Evolutionary conservation across 64 coral and sea anemone species (phyloP), one percentile per base, ranked within the genome.

Genomic region (Acropora tenuis): DNA sequence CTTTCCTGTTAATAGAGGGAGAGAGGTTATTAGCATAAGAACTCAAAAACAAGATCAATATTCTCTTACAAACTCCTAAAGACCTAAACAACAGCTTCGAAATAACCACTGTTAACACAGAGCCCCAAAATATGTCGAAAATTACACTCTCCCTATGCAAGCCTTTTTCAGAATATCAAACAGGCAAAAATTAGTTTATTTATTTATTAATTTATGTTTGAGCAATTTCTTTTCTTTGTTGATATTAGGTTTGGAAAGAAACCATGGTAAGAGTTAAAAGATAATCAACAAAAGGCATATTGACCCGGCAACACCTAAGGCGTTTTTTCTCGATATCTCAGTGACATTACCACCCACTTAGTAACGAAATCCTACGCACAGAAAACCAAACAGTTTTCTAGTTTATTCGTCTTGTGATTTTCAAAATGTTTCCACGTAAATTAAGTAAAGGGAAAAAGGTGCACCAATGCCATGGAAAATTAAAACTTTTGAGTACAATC

Each of bases 1-100:
- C 58, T 93, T 96, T 15, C 95, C 95, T 96, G 69, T 9, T 83
- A 93, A 90, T 18, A 77, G 78, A 96, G 48, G 77, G 68, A 77
- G 75, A 43, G 73, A 55, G 42, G n/a, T 78, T 82, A 59, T 83
- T 30, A 53, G 41, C 8, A 82, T 50, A 67, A 78, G 57, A 18
- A 78, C 74, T 61, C 19, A 5, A 77, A 89, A 78, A 78, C 55
- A 89, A 47, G 48, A 66, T 75, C 53, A 89, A 89, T 89, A 79
- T 89, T 49, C 6, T 85, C 49, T 85, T 18, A 69, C n/a, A 12
- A 11, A 16, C 15, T 68, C 42, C 50, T 84, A 69, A 71, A 61
- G 42, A 71, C 61, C 82, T 85, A 85, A 84, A 72, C 17, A 55
- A 10, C 5, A 55, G 52, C 52, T 63, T 50, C 4, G 10, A 6